Conservation (phyloP, 92 coral and sea anemone species). For the Ricordea florida region DNA sequence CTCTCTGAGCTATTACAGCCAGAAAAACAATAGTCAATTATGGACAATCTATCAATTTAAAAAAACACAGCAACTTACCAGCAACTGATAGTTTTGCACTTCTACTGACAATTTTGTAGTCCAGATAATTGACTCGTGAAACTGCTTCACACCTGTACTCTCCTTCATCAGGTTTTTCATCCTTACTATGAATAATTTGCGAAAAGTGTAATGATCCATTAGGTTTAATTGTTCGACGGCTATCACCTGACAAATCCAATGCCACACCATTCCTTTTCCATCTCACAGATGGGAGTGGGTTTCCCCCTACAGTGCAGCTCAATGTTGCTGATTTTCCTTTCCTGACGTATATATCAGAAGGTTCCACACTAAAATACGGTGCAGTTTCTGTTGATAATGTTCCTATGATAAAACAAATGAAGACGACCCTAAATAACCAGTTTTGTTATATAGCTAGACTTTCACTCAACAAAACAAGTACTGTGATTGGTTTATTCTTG, state of each 20-base stretch:
- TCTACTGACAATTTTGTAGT: constrained; percentile 65
- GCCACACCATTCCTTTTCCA: constrained; percentile 78
- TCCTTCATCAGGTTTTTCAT: constrained; percentile 86
- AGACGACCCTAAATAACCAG: no score
- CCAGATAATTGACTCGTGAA: constrained; percentile 24
- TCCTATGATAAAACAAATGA: constrained; percentile 7
- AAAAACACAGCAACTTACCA: constrained; percentile 89
- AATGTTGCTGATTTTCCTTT: constrained; percentile 70
- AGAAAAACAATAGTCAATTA: no score
- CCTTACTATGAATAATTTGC: constrained; percentile 64
- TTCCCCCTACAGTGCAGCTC: constrained; percentile 74
- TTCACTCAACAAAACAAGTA: no score
- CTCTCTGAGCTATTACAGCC: no score
- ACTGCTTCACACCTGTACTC: constrained; percentile 79
- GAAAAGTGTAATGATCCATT: constrained; percentile 85
- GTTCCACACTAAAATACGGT: constrained; percentile 80
- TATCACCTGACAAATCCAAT: constrained; percentile 38
- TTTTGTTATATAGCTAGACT: no score
- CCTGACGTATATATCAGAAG: constrained; percentile 71
- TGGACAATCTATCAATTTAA: no score
- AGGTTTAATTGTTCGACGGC: constrained; percentile 62
- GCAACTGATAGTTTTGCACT: constrained; percentile 75
- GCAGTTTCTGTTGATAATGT: constrained; percentile 17
- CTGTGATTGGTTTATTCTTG: no score
- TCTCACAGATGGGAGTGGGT: constrained; percentile 49